phyloP scores from a whole-genome alignment of 64 coral and sea anemone species.

The Montipora foliosa region DNA sequence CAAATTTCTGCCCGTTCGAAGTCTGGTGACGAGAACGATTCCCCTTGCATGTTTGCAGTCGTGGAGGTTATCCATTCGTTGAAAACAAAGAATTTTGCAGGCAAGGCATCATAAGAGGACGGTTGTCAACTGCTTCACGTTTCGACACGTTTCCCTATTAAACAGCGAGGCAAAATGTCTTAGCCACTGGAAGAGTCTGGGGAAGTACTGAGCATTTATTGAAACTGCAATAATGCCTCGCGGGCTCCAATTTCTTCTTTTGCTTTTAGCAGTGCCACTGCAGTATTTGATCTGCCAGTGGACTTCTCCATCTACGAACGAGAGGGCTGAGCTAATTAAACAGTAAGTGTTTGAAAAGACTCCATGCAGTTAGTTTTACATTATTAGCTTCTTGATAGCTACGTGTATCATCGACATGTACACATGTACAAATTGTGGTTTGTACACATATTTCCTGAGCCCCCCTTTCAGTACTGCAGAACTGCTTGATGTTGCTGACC shows the following conservation, averaged over 20 bases:
- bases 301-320: slow-evolving; percentile 69
- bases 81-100: neutral
- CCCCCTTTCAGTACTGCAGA: neutral
- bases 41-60: neutral
- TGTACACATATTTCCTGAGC: neutral
- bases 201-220: neutral
- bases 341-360: slow-evolving; percentile 51
- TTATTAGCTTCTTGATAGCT: neutral
- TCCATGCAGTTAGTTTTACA: neutral
- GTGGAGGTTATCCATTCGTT: slow-evolving; percentile 53
- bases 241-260: slow-evolving; percentile 61
- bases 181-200: neutral
- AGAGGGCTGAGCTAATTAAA: slow-evolving; percentile 65
- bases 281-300: slow-evolving; percentile 85
- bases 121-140: neutral
- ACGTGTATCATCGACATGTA: no score
- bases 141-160: slow-evolving; percentile 19
- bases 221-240: slow-evolving; percentile 28
- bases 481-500: neutral
- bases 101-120: neutral
- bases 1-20: neutral
- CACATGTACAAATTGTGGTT: neutral
- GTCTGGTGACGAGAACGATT: slow-evolving; percentile 32
- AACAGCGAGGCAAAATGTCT: neutral
- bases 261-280: slow-evolving; percentile 76